These are phyloP conservation scores for Andricus grossulariae DNA, from an alignment of 1,140 invertebrate genomes.

Conservation along the genomic window DNA sequence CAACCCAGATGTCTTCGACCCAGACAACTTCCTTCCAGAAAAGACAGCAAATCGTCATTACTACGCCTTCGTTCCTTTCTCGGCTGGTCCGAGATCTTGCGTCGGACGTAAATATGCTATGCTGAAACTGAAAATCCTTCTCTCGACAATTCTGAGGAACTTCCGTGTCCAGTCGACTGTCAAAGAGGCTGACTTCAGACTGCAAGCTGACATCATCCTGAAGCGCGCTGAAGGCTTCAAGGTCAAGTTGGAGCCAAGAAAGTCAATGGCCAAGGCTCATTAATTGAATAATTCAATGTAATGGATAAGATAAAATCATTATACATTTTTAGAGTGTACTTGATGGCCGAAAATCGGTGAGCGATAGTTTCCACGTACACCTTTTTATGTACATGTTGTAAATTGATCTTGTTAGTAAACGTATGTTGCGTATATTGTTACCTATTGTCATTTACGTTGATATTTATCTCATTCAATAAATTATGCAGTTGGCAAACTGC, in stretches of 20 bases:
- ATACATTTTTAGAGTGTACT: background rate
- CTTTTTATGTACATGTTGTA: slow-evolving; percentile 61
- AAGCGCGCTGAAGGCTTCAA: slow-evolving; percentile 88
- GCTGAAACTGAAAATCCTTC: slow-evolving; percentile 90
- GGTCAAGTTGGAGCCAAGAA: slow-evolving; percentile 82
- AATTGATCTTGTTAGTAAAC: slow-evolving; percentile 58
- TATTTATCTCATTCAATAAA: slow-evolving; percentile 72
- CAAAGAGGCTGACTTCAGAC: slow-evolving; percentile 82
- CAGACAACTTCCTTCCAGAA: slow-evolving; percentile 90
- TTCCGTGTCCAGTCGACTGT: slow-evolving; percentile 84
- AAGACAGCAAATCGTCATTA: slow-evolving; percentile 85
- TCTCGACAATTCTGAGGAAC: slow-evolving; percentile 90
- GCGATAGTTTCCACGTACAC: slow-evolving; percentile 13
- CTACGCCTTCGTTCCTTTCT: slow-evolving; percentile 91
- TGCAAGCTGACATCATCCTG: slow-evolving; percentile 89
- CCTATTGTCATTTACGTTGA: slow-evolving; percentile 51
- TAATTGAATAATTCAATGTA: background rate
- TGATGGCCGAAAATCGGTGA: background rate
- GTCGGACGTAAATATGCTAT: slow-evolving; percentile 93
- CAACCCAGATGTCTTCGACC: slow-evolving; percentile 88
- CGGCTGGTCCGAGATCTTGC: slow-evolving; percentile 89
- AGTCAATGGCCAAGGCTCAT: slow-evolving; percentile 60
- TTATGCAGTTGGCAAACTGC: slow-evolving; percentile 59
- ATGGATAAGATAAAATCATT: background rate
- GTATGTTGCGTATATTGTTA: slow-evolving; percentile 50